Percentiles rank a stretch among this genome's conserved stretches.
Evolutionary conservation across 2,113 vertebrate species (phyloP).

Genomic region (Hyperopisus bebe): DNA sequence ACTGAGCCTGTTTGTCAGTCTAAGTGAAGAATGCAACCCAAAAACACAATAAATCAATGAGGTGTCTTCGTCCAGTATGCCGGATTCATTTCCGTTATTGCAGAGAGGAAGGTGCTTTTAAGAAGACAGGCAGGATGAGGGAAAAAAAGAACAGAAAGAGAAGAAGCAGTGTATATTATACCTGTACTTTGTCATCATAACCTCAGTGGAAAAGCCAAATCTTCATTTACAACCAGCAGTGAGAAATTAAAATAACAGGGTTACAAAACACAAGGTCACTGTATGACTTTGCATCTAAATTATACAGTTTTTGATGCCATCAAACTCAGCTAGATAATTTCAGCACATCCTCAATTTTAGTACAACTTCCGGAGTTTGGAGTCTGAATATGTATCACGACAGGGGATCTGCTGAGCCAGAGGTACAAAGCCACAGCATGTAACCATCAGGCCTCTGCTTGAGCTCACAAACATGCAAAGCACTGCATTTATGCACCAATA

Average conservation of each 20-base stretch:
- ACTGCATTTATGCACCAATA: not conserved
- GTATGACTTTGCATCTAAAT: not conserved
- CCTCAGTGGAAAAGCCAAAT: not conserved
- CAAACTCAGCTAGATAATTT: not conserved
- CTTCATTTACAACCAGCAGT: not conserved
- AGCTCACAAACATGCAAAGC: not conserved
- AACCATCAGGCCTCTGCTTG: not conserved
- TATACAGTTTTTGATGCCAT: not conserved
- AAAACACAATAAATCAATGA: not conserved
- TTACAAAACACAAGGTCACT: not conserved
- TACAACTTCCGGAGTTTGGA: not conserved
- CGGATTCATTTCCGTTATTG: not conserved
- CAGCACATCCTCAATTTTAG: not conserved
- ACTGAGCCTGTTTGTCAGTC: not conserved
- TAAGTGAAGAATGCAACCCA: not conserved
- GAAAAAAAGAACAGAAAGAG: not conserved
- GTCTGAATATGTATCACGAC: not conserved
- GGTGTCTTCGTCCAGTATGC: not conserved
- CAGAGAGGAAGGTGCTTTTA: not conserved
- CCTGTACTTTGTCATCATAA: not conserved
- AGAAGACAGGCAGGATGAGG: not conserved
- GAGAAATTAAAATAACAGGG: not conserved
- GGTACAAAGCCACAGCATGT: not conserved
- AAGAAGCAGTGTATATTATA: not conserved
- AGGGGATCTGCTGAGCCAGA: not conserved